A percentile compares a stretch with the other conserved stretches of the same genome.
Conservation (phyloP, 2,888 invertebrate species). For the Archips xylosteana region DNA sequence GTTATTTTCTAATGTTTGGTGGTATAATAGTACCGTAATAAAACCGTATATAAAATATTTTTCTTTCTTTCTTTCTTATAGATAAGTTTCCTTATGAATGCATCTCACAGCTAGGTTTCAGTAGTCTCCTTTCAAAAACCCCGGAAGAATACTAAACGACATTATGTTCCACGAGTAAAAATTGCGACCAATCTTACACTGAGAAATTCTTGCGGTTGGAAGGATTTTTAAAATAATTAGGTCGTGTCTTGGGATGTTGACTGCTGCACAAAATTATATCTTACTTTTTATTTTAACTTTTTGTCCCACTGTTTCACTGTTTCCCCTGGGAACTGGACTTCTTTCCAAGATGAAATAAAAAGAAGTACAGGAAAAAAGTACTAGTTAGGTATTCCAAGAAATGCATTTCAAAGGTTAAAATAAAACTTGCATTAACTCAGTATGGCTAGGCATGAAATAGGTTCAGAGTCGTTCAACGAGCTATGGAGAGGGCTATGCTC, state of each 20-base stretch:
- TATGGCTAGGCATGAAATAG: too few species aligned
- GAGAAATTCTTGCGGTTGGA: conserved; percentile 18
- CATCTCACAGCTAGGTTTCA: neutral
- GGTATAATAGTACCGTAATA: too few species aligned
- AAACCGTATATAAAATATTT: too few species aligned
- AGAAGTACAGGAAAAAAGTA: neutral
- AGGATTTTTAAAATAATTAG: conserved; percentile 26
- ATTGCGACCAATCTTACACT: conserved; percentile 36
- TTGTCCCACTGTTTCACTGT: neutral
- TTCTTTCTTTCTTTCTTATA: too few species aligned
- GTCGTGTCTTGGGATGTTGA: conserved; percentile 15
- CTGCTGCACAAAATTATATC: conserved; percentile 2
- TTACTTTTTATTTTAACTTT: conserved; percentile 1
- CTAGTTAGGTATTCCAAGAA: too few species aligned
- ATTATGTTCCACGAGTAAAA: conserved; percentile 34
- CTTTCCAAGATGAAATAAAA: neutral
- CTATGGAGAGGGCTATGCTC: too few species aligned
- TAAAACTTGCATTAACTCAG: too few species aligned
- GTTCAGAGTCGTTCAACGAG: too few species aligned
- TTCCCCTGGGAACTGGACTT: neutral
- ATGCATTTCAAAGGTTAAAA: too few species aligned
- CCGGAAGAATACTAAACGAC: conserved; percentile 22
- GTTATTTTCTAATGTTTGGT: too few species aligned
- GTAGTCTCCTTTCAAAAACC: neutral
- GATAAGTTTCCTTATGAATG: neutral